Percentiles rank a stretch among this genome's conserved stretches.
Conservation (phyloP, 2,888 invertebrate genomes). For the Chymomyza caudatula region DNA sequence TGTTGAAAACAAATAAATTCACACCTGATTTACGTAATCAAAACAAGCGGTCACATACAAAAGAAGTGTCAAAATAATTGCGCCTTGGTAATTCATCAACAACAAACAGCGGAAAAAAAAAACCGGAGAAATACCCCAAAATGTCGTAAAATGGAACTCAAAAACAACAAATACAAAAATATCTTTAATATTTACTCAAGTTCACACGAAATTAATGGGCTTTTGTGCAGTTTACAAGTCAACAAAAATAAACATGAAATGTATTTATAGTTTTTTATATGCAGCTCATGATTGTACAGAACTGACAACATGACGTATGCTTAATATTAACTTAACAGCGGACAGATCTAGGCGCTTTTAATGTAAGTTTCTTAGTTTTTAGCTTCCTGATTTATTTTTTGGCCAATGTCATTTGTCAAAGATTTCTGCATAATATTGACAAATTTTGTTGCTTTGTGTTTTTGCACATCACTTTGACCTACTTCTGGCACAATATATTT, state of each 20-base stretch:
- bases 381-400: not conserved
- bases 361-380: not conserved
- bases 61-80: constrained; percentile 66
- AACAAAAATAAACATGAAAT: not conserved
- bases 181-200: constrained; percentile 39
- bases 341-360: not conserved
- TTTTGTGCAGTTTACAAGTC: constrained; percentile 13
- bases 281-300: not conserved
- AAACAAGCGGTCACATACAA: constrained; percentile 16
- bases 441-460: not conserved
- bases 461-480: constrained; percentile 51
- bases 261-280: not conserved
- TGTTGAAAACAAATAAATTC: constrained; percentile 58
- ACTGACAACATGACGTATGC: not conserved
- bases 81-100: constrained; percentile 46
- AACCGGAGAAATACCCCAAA: not conserved
- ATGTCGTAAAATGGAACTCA: constrained; percentile 18
- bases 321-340: not conserved
- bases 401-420: not conserved
- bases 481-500: constrained; percentile 44
- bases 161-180: not conserved
- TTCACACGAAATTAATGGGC: constrained; percentile 34
- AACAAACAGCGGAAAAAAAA: constrained; percentile 6
- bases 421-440: not conserved
- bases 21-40: constrained; percentile 62